Base-by-base conservation (phyloP, 1,140 invertebrate genomes). In the Chrysoperla carnea region DNA sequence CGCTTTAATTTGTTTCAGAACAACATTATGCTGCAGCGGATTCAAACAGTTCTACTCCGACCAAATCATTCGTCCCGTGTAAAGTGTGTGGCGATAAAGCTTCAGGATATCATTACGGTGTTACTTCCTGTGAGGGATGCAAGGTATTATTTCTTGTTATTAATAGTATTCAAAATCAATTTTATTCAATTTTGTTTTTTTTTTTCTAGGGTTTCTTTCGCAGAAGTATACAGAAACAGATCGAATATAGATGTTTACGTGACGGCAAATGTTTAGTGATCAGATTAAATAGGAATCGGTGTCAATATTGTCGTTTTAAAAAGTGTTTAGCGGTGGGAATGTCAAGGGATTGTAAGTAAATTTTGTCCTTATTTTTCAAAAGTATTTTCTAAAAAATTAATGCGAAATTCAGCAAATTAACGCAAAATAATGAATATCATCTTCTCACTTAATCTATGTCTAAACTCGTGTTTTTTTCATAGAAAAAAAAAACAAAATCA, bases 81-180 rank as follows among this genome's bases (percentile, higher is more conserved):
- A 82, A 93, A 54, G 94, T 99, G n/a, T 99, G 95, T 64, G 94
- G 93, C 27, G 95, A 99, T 68, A 96, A 96, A 62, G 93, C 95
- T 37, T 95, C 90, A 40, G 95, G 95, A 23, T 99, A 98, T 65
- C 94, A 99, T 64, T 98, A 98, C 76, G 95, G 94, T 28, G 94
- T 99, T 46, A 95, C 96, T 54, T 95, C 91, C 42, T 99, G 95
- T 67, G 95, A 99, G 70, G 95, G 95, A 55, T 99, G 95, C 72
- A 99, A 99, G 81, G 94, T 98, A 73, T 33, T 11, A 33, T 4
- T 9, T 33, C 6, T 33, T 12, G 31, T 31, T 7, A 11, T 11
- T 6, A 33, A 33, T 33, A 4, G 6, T 33, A 33, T 4, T 11
- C 31, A 33, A 33, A 33, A 33, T 11, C 31, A 33, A 33, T 2